phyloP scores from a whole-genome alignment of 1,140 invertebrate genomes.

The Drosophila trapezifrons region DNA sequence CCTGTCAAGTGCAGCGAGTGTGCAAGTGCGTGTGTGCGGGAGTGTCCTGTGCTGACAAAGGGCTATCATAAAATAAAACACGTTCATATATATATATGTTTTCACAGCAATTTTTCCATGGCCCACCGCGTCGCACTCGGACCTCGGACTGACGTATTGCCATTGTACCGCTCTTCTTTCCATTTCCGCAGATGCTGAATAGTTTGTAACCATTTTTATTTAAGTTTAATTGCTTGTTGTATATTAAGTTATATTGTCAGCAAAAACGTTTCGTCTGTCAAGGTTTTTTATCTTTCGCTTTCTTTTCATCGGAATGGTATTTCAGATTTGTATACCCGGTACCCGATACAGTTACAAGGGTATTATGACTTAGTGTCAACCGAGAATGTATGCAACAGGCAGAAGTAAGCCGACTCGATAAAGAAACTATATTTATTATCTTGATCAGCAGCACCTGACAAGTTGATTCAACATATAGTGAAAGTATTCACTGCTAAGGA shows the following conservation, averaged over 20 bases:
- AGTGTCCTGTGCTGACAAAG: slow-evolving; percentile 72
- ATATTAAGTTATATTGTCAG: slow-evolving; percentile 74
- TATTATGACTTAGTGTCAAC: too few relatives aligned
- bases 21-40: slow-evolving; percentile 32
- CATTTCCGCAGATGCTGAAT: slow-evolving; percentile 39
- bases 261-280: slow-evolving; percentile 54
- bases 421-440: too few relatives aligned
- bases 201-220: slow-evolving; percentile 79
- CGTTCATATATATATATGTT: slow-evolving; percentile 59
- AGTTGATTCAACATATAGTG: too few relatives aligned
- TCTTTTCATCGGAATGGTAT: slow-evolving; percentile 6
- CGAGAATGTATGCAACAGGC: too few relatives aligned
- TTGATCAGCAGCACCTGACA: too few relatives aligned
- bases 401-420: too few relatives aligned
- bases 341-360: neutral
- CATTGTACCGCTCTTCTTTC: slow-evolving; percentile 3
- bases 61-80: slow-evolving; percentile 81
- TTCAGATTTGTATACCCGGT: slow-evolving; percentile 2
- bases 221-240: slow-evolving; percentile 80
- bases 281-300: slow-evolving; percentile 1
- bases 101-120: slow-evolving; percentile 56
- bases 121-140: slow-evolving; percentile 27
- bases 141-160: slow-evolving; percentile 7
- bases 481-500: too few relatives aligned
- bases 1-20: slow-evolving; percentile 69